Evolutionary conservation across 2,888 invertebrate species (phyloP).

Genomic region (Eledona agricola): DNA sequence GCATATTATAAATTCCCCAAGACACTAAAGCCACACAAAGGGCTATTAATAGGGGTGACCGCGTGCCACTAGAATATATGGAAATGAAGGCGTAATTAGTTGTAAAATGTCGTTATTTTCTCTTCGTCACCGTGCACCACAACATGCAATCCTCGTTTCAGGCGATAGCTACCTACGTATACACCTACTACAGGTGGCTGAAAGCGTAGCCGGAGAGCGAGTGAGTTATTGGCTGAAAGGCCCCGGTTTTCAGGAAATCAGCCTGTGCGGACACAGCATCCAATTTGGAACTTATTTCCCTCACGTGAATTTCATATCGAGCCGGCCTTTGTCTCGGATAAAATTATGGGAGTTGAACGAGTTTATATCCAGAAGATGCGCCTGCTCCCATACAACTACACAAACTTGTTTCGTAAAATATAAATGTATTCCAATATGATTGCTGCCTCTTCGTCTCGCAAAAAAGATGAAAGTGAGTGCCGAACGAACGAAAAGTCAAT

Average conservation of each 20-base stretch:
- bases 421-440: slow-evolving; percentile 50
- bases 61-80: slow-evolving; percentile 29
- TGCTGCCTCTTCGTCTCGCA: slow-evolving; percentile 33
- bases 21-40: slow-evolving; percentile 25
- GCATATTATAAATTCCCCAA: slow-evolving; percentile 34
- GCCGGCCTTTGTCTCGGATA: slow-evolving; percentile 51
- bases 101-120: slow-evolving; percentile 24
- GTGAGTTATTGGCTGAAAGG: slow-evolving; percentile 30
- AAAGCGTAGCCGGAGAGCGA: too few relatives aligned
- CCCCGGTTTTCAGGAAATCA: slow-evolving; percentile 26
- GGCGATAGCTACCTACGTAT: slow-evolving; percentile 49
- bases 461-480: slow-evolving; percentile 24
- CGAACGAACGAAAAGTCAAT: slow-evolving; percentile 10
- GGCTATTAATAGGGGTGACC: slow-evolving; percentile 31
- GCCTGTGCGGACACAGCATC: slow-evolving; percentile 50
- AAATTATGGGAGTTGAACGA: slow-evolving; percentile 51
- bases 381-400: slow-evolving; percentile 43
- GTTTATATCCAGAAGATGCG: slow-evolving; percentile 47
- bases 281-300: slow-evolving; percentile 56
- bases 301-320: slow-evolving; percentile 54
- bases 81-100: slow-evolving; percentile 26
- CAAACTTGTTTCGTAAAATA: slow-evolving; percentile 54
- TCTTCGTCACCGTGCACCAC: slow-evolving; percentile 33
- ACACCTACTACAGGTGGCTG: too few relatives aligned
- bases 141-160: slow-evolving; percentile 53